Conservation (phyloP, 2,888 invertebrate species). For the Catonia carolina region DNA sequence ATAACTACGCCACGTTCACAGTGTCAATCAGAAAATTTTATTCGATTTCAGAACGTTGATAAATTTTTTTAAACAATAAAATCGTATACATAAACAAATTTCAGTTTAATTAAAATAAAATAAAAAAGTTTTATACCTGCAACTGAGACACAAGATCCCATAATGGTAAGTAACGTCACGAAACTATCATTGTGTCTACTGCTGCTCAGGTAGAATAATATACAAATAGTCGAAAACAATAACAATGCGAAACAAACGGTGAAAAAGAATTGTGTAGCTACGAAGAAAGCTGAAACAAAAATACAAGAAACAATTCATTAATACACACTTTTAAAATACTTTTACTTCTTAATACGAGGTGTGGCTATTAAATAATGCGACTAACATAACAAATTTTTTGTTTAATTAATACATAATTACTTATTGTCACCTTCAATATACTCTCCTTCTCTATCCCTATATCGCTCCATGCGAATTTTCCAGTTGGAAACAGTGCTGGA, state of each 20-base stretch:
- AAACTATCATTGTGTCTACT: conserved; percentile 71
- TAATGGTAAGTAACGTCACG: conserved; percentile 63
- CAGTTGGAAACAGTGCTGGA: too few relatives aligned
- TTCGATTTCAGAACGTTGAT: too few relatives aligned
- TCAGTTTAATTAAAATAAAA: conserved; percentile 6
- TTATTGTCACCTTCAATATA: too few relatives aligned
- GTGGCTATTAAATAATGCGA: too few relatives aligned
- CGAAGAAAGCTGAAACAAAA: conserved; percentile 64
- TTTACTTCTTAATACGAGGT: not conserved
- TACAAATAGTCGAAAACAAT: conserved; percentile 65
- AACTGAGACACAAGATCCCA: conserved; percentile 46
- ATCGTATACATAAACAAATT: too few relatives aligned
- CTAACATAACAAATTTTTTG: not conserved
- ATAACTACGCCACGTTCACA: too few relatives aligned
- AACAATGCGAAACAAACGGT: conserved; percentile 79
- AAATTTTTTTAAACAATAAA: too few relatives aligned
- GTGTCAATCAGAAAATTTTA: too few relatives aligned
- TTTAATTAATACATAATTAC: too few relatives aligned
- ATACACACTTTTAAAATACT: not conserved
- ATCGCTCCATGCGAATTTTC: too few relatives aligned
- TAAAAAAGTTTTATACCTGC: not conserved
- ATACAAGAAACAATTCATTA: too few relatives aligned
- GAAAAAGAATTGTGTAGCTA: conserved; percentile 89
- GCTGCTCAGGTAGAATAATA: conserved; percentile 64
- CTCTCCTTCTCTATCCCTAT: too few relatives aligned